phyloP scores from a whole-genome alignment of 2,797 vertebrate species.

The Enteromius thamalakanensis region DNA sequence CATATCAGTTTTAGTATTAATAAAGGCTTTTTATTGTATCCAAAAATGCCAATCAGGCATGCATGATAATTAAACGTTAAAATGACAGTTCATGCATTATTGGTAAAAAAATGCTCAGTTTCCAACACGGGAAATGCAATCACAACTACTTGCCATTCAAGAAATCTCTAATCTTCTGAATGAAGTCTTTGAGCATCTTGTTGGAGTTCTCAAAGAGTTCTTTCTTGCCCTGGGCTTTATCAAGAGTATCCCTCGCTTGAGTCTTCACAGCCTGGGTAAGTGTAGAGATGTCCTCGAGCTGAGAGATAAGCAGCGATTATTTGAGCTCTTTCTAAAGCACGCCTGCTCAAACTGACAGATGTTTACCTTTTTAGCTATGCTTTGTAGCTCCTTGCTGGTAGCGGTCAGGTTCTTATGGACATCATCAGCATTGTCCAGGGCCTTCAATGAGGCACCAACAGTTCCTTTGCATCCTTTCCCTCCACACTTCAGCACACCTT shows the following conservation, averaged over 20 bases:
- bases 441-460: conserved; percentile 70
- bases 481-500: conserved; percentile 74
- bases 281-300: conserved; percentile 82
- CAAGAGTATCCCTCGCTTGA: conserved; percentile 73
- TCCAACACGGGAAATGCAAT: not conserved
- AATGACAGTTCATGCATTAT: not conserved
- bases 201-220: conserved; percentile 76
- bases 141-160: conserved; percentile 77
- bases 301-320: conserved; percentile 21
- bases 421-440: conserved; percentile 68
- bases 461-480: conserved; percentile 79
- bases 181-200: conserved; percentile 81
- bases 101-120: not conserved
- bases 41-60: not conserved
- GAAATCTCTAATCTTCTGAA: conserved; percentile 85
- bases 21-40: not conserved
- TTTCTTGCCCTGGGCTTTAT: conserved; percentile 77
- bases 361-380: conserved; percentile 78
- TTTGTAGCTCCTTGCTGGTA: conserved; percentile 72
- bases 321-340: not conserved
- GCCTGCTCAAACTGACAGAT: not conserved
- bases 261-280: conserved; percentile 78
- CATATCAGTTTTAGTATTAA: conserved; percentile 4
- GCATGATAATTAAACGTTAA: not conserved
- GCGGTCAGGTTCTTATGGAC: conserved; percentile 69